A percentile compares a stretch with the other conserved stretches of the same genome.
Conservation (phyloP, 2,888 invertebrate species). For the Mesodorylaimus sp. region DNA sequence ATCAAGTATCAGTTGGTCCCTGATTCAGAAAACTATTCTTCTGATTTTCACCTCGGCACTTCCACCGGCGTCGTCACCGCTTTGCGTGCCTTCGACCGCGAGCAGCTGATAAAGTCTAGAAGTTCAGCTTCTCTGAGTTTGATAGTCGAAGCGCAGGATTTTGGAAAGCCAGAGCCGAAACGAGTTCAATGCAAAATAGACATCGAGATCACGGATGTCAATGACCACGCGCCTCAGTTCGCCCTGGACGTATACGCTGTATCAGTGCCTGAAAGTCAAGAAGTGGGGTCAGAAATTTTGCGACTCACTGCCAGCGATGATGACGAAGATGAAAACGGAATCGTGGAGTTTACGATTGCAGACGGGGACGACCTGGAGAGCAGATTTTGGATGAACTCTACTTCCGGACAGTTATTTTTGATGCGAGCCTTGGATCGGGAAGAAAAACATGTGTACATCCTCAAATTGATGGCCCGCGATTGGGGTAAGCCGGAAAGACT, state of each 20-base stretch:
- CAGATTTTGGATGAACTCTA: too few species aligned
- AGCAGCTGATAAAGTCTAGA: background rate
- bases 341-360: slow-evolving; percentile 50
- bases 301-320: slow-evolving; percentile 51
- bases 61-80: slow-evolving; percentile 6
- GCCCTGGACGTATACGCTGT: slow-evolving; percentile 44
- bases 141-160: too few species aligned
- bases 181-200: slow-evolving; percentile 31
- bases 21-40: background rate
- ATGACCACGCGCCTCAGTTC: slow-evolving; percentile 69
- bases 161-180: background rate
- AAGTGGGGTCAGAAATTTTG: background rate
- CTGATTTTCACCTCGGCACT: slow-evolving; percentile 1
- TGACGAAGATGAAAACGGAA: slow-evolving; percentile 68
- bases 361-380: slow-evolving; percentile 56
- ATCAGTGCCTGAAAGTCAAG: slow-evolving; percentile 36
- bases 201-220: slow-evolving; percentile 70
- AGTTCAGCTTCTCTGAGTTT: background rate
- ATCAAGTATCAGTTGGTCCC: slow-evolving; percentile 50
- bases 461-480: slow-evolving; percentile 19
- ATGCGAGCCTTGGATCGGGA: slow-evolving; percentile 73
- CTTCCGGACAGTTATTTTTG: background rate
- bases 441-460: slow-evolving; percentile 28
- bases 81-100: slow-evolving; percentile 4
- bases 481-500: slow-evolving; percentile 58